A percentile compares a stretch with the other conserved stretches of the same genome.
Conservation (phyloP, 2,888 invertebrate species). For the Ariolimax columbianus region DNA sequence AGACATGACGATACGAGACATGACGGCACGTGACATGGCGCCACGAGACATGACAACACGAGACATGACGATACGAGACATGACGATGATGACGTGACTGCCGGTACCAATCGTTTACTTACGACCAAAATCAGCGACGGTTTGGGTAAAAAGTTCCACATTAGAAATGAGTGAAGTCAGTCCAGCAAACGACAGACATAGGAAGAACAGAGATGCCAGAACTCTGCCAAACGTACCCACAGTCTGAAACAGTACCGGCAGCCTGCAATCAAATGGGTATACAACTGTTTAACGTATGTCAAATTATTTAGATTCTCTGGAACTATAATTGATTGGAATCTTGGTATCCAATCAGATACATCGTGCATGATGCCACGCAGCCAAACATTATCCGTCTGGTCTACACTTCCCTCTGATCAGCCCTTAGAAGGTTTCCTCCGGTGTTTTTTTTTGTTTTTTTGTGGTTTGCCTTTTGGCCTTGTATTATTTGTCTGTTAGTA, state of each 20-base stretch:
- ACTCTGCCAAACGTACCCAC: conserved; percentile 70
- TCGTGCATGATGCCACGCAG: too few relatives aligned
- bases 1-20: background rate
- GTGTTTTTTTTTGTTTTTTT: too few relatives aligned
- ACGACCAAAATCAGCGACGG: conserved; percentile 71
- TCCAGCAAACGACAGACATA: conserved; percentile 73
- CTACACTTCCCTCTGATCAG: too few relatives aligned
- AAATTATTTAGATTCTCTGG: too few relatives aligned
- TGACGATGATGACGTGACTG: too few relatives aligned
- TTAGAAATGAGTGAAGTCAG: conserved; percentile 72
- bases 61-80: background rate
- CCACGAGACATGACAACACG: background rate
- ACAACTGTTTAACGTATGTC: background rate
- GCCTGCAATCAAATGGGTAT: conserved; percentile 56
- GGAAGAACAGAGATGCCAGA: conserved; percentile 68
- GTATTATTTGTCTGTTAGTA: too few relatives aligned
- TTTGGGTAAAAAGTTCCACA: conserved; percentile 67
- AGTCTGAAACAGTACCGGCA: conserved; percentile 70
- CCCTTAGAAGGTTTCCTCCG: too few relatives aligned
- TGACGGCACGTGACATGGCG: background rate
- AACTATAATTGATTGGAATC: too few relatives aligned
- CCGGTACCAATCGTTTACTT: too few relatives aligned
- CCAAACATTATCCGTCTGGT: too few relatives aligned
- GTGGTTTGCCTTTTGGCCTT: too few relatives aligned
- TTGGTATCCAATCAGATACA: too few relatives aligned